Evolutionary conservation across 1,140 invertebrate species (phyloP).

Genomic region (Zaprionus ghesquierei): DNA sequence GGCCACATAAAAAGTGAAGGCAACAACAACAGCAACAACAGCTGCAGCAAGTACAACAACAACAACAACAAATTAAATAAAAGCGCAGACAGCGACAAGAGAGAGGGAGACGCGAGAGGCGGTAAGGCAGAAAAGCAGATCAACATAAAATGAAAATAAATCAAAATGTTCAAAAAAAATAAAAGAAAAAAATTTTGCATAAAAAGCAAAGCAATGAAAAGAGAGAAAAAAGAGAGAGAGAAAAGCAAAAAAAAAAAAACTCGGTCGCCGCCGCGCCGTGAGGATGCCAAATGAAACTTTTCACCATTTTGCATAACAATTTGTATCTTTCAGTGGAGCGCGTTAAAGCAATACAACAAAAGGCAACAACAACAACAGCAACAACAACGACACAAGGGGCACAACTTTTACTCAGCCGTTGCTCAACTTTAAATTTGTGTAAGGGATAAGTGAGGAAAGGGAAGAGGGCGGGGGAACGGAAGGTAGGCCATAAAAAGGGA

Average conservation of each 20-base stretch:
- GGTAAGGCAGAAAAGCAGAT: slow-evolving; percentile 63
- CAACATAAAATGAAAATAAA: slow-evolving; percentile 81
- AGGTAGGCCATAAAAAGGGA: slow-evolving; percentile 62
- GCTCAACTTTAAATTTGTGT: slow-evolving; percentile 70
- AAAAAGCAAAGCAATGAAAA: slow-evolving; percentile 47
- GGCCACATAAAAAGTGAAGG: slow-evolving; percentile 28
- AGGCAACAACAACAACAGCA: slow-evolving; percentile 32
- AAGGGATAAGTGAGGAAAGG: slow-evolving; percentile 4
- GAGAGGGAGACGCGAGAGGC: slow-evolving; percentile 22
- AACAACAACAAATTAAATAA: slow-evolving; percentile 58
- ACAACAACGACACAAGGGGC: slow-evolving; percentile 53
- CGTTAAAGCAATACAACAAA: slow-evolving; percentile 72
- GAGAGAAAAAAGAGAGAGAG: slow-evolving; percentile 13
- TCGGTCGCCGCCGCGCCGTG: slow-evolving; percentile 29
- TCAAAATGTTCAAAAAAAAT: slow-evolving; percentile 55
- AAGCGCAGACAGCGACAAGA: slow-evolving; percentile 56
- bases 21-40: background rate
- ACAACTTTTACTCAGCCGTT: slow-evolving; percentile 72
- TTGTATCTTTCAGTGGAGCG: slow-evolving; percentile 80
- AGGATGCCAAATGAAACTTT: slow-evolving; percentile 74
- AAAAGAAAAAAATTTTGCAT: slow-evolving; percentile 51
- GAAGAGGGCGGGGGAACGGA: slow-evolving; percentile 22
- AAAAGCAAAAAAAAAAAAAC: slow-evolving; percentile 36
- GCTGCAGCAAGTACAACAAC: background rate
- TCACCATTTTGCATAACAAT: slow-evolving; percentile 81